Conservation (phyloP, 2,797 vertebrate genomes). For the Propithecus deckenii region DNA sequence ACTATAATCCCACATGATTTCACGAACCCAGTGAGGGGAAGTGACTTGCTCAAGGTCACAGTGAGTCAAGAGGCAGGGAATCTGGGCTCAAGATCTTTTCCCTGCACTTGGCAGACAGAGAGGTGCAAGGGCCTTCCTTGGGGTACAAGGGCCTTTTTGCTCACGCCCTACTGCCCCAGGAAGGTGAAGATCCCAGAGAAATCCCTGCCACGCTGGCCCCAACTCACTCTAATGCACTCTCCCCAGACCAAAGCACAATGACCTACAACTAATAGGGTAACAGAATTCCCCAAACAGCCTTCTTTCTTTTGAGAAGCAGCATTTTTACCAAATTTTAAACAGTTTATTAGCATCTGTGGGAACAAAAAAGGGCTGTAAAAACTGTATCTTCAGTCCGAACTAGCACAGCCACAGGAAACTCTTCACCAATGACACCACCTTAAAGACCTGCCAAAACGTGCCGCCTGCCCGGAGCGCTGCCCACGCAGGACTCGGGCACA, state of each 20-base stretch:
- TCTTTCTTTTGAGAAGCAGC: constrained; percentile 48
- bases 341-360: constrained; percentile 71
- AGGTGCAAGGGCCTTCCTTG: neutral
- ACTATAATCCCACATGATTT: constrained; percentile 42
- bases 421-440: constrained; percentile 68
- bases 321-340: constrained; percentile 55
- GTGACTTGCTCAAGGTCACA: constrained; percentile 45
- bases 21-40: constrained; percentile 36
- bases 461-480: constrained; percentile 54
- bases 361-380: constrained; percentile 68
- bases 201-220: neutral
- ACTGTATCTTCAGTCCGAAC: constrained; percentile 35
- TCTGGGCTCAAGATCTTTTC: neutral
- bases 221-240: neutral
- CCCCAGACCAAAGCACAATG: neutral
- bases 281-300: neutral
- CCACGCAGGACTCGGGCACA: constrained; percentile 55
- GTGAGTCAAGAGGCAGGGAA: constrained; percentile 49
- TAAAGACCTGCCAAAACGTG: constrained; percentile 75
- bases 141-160: neutral
- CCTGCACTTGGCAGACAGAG: neutral
- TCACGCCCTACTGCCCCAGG: neutral
- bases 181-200: neutral
- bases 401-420: constrained; percentile 62
- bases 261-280: neutral